phyloP scores from a whole-genome alignment of 2,888 invertebrate genomes.

The Mellilla xanthometata region DNA sequence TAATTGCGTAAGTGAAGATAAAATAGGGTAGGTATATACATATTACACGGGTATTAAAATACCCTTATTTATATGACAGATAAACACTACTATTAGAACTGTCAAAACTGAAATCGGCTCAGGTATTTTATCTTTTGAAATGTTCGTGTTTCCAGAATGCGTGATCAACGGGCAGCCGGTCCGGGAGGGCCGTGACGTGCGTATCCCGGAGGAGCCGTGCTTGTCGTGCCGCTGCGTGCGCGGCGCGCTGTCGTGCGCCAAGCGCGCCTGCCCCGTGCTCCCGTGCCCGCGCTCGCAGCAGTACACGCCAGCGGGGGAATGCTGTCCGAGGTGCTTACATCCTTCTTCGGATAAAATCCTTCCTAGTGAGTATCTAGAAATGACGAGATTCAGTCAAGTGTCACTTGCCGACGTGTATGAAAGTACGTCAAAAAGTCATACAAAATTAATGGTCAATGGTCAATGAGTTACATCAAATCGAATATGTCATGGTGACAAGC shows the following conservation, averaged over 20 bases:
- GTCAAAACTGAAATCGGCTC: too few species aligned
- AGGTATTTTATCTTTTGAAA: too few species aligned
- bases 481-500: too few species aligned
- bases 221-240: conserved; percentile 91
- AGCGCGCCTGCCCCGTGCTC: conserved; percentile 94
- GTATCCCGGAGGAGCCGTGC: conserved; percentile 92
- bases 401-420: too few species aligned
- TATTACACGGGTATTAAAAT: too few species aligned
- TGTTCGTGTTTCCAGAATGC: conserved; percentile 84
- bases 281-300: conserved; percentile 90
- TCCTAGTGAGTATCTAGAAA: conserved; percentile 54
- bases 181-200: conserved; percentile 90
- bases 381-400: not conserved
- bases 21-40: too few species aligned
- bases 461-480: too few species aligned
- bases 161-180: conserved; percentile 92
- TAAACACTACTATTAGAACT: too few species aligned
- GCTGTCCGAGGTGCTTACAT: conserved; percentile 85
- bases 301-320: conserved; percentile 88
- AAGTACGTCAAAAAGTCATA: too few species aligned
- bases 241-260: conserved; percentile 89
- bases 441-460: too few species aligned
- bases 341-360: conserved; percentile 77
- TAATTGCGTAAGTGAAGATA: too few species aligned
- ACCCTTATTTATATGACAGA: too few species aligned